These are phyloP conservation scores for Neodon shergylaensis DNA, from an alignment of 2,113 vertebrate genomes.

Conservation along the genomic window DNA sequence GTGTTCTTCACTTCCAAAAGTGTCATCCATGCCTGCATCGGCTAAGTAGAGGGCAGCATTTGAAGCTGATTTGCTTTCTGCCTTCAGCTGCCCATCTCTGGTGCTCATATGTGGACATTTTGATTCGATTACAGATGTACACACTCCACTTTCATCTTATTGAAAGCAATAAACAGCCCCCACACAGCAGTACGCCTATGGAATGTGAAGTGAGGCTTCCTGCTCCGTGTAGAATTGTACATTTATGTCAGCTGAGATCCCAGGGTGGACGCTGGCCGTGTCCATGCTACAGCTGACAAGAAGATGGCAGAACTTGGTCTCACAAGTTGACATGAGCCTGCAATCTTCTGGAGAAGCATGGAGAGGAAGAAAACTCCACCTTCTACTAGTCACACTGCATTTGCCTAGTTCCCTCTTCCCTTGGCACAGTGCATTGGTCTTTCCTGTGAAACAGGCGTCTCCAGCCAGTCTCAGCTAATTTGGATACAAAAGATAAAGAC, in stretches of 20 bases:
- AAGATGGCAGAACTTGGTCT: background rate
- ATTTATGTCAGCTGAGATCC: background rate
- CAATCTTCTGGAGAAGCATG: background rate
- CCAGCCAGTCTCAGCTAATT: background rate
- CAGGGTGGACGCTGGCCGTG: background rate
- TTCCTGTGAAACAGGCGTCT: background rate
- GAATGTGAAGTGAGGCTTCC: background rate
- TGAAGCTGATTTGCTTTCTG: background rate
- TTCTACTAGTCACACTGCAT: background rate
- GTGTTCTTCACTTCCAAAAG: slow-evolving; percentile 38
- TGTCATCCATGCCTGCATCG: background rate
- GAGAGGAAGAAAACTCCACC: background rate
- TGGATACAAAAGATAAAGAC: background rate
- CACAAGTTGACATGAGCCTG: background rate
- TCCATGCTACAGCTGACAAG: background rate
- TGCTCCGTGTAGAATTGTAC: background rate
- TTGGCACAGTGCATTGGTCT: background rate
- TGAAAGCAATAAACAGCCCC: slow-evolving; percentile 36
- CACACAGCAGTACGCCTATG: background rate
- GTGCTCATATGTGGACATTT: background rate
- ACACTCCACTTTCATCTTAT: background rate
- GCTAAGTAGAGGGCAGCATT: background rate
- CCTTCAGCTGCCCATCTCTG: background rate
- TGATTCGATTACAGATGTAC: background rate
- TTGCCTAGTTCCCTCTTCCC: background rate